These are phyloP conservation scores for Triops cancriformis DNA, from an alignment of 1,140 invertebrate species.

Conservation along the genomic window DNA sequence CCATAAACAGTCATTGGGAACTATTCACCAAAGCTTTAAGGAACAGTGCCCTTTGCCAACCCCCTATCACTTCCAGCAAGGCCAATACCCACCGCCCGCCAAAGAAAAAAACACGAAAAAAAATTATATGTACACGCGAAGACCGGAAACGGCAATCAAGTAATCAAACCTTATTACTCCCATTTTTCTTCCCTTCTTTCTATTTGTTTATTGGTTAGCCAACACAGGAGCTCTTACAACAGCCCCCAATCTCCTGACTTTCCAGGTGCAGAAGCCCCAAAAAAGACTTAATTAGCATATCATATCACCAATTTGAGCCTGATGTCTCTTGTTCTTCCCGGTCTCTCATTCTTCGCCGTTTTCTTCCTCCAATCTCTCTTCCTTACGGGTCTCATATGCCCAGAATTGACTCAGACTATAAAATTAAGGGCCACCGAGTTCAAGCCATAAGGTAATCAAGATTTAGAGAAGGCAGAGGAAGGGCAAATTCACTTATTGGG, in stretches of 20 bases:
- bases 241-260: no score
- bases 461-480: not conserved
- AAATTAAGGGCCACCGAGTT: not conserved
- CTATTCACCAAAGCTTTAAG: no score
- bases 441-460: not conserved
- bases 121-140: not conserved
- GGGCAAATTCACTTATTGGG: not conserved
- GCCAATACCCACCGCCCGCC: not conserved
- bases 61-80: not conserved
- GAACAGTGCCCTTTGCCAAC: not conserved
- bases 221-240: not conserved
- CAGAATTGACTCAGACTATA: not conserved
- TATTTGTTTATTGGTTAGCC: not conserved
- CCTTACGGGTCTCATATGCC: not conserved
- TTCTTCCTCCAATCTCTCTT: conserved; percentile 3
- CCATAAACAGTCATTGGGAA: not conserved
- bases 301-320: not conserved
- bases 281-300: conserved; percentile 7
- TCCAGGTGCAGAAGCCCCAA: not conserved
- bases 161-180: no score
- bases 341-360: not conserved
- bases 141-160: not conserved
- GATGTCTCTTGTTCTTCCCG: not conserved
- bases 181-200: not conserved
- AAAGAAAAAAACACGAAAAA: not conserved